These are phyloP conservation scores for Allophyes oxyacanthae DNA, from an alignment of 2,888 invertebrate genomes.

Conservation along the genomic window DNA sequence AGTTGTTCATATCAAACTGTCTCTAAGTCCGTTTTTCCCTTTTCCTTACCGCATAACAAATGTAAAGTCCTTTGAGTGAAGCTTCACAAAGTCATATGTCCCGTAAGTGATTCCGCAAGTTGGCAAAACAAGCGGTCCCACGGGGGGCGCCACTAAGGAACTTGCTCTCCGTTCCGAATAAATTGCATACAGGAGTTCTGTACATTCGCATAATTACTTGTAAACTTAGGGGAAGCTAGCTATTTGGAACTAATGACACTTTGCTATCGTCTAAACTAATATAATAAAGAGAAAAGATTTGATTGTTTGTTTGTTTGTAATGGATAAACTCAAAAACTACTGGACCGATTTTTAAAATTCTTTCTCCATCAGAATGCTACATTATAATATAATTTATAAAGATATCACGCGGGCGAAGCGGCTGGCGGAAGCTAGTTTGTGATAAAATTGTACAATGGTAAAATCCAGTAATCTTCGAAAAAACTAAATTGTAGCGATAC, in stretches of 20 bases:
- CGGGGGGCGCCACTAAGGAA: constrained; percentile 46
- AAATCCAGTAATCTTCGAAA: too few relatives aligned
- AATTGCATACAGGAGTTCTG: constrained; percentile 31
- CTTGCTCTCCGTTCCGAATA: constrained; percentile 37
- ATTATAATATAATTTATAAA: too few relatives aligned
- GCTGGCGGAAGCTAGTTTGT: too few relatives aligned
- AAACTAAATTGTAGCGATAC: too few relatives aligned
- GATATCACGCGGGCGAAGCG: too few relatives aligned
- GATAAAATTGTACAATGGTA: too few relatives aligned
- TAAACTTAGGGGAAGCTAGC: constrained; percentile 18
- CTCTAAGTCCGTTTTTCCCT: constrained; percentile 9
- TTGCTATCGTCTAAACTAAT: background rate
- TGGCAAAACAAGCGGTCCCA: constrained; percentile 34
- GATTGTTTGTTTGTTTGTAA: too few relatives aligned
- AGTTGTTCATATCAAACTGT: constrained; percentile 3
- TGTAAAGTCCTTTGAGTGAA: constrained; percentile 24
- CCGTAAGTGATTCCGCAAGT: constrained; percentile 47
- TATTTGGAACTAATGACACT: constrained; percentile 19
- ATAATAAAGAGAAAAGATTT: too few relatives aligned
- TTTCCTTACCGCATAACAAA: constrained; percentile 39
- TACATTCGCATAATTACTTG: constrained; percentile 35
- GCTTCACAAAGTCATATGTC: constrained; percentile 32
- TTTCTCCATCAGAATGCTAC: too few relatives aligned
- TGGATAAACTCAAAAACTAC: too few relatives aligned
- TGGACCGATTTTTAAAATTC: too few relatives aligned